Base-by-base conservation (phyloP, 2,797 vertebrate species). In the Gila robusta region DNA sequence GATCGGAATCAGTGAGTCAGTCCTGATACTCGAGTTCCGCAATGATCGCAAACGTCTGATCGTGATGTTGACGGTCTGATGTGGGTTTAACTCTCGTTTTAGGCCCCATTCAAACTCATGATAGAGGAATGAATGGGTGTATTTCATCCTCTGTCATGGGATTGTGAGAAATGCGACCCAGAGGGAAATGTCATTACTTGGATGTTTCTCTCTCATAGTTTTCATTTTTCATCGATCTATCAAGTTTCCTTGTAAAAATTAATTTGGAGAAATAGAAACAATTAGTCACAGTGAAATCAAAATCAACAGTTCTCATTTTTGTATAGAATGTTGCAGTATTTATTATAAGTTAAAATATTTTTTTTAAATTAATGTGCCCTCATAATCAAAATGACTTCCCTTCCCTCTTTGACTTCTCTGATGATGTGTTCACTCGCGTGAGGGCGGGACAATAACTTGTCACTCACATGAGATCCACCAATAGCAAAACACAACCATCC, bases 81-180 rank as follows among this genome's bases (percentile, higher is more conserved):
- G 7, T 39, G 39, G 28, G 72, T 19, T 52, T 21, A n/a, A 49
- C 76, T 37, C 62, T 64, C 12, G 35, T 12, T 74, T 49, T 35
- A 77, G 72, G 72, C 28, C 82, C 41, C 10, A 10, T 77, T 54
- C 17, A 35, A 73, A 64, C 71, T 49, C 56, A 26, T n/a, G 41
- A 32, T 67, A n/a, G 37, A 67, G 32, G 23, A 52, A 77, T 77
- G 59, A 67, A 52, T 67, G 72, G 44, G 10, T 39, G 26, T 14
- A 56, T 19, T 64, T 16, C n/a, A 6, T 44, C 28, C 8, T n/a
- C 26, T 74, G 39, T 47, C 39, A 56, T 73, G 28, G 54, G 37
- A 73, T 64, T 41, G 12, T 64, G 26, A 47, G 70, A 35, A 73
- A 64, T 64, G 11, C 39, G 2, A 19, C 11, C 67, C 23, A 41